Evolutionary conservation across 2,113 vertebrate genomes (phyloP).

Genomic region (Otus sunia): DNA sequence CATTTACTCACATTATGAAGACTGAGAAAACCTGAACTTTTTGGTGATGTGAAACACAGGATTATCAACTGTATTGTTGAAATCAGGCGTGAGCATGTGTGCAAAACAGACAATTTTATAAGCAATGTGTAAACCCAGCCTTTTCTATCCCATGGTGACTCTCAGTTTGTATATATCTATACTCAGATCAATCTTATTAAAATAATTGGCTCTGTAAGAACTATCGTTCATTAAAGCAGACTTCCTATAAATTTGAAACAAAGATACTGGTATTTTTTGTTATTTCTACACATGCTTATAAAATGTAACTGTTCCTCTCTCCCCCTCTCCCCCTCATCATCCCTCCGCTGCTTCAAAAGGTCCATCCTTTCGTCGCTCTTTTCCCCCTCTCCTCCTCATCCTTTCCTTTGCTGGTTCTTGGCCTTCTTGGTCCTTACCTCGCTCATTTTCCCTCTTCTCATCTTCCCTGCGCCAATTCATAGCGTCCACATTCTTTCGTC

Average conservation of each 20-base stretch:
- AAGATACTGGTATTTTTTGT: not conserved
- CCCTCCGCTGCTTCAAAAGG: not conserved
- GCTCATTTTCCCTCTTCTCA: slow-evolving; percentile 69
- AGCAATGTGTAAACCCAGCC: not conserved
- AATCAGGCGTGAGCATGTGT: not conserved
- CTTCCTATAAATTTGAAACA: not conserved
- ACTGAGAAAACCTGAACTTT: not conserved
- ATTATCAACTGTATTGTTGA: not conserved
- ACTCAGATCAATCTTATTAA: not conserved
- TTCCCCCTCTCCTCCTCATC: slow-evolving; percentile 41
- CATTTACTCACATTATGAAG: not conserved
- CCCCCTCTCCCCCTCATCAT: slow-evolving; percentile 31
- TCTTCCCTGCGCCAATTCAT: slow-evolving; percentile 68
- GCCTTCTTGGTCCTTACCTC: slow-evolving; percentile 61
- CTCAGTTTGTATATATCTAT: not conserved
- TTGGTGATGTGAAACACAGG: not conserved
- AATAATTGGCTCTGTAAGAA: not conserved
- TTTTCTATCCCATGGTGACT: not conserved
- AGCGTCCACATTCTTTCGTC: slow-evolving; percentile 67
- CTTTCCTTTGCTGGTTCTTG: slow-evolving; percentile 40
- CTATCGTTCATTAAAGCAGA: not conserved
- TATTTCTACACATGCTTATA: not conserved
- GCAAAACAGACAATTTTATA: not conserved
- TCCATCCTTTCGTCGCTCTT: not conserved
- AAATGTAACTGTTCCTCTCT: not conserved